Base-by-base conservation (phyloP, 2,113 vertebrate genomes). In the Chamaea fasciata region DNA sequence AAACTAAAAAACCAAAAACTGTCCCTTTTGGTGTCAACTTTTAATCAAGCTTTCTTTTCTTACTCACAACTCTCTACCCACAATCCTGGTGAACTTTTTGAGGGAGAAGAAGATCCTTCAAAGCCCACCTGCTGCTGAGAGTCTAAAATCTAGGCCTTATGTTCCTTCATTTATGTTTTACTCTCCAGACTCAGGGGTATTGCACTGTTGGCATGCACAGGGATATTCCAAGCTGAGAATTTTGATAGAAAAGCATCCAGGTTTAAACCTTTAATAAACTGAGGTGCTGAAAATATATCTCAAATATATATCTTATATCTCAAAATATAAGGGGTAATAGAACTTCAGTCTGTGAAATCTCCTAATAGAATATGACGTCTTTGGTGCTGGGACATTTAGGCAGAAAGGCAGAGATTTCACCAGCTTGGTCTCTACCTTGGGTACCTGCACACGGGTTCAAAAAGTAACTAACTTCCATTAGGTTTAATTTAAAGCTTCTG, bases 51-150 rank as follows among this genome's bases (percentile, higher is more conserved):
- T 59, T 33, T 46, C 27, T 47, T 80, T 56, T 53, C 12, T 63
- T 35, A 11, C 26, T 57, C 67, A 42, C 2, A 5, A 47, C 9
- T 71, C 9, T 22, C 7, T 83, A 35, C 8, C 7, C 2, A 1
- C 20, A 68, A 22, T 56, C 33, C 33, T 65, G 28, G 18, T 65
- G 33, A 62, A 67, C 11, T 31, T 82, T 69, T 11, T 16, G 3
- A 37, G 26, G 10, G 16, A 57, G 21, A 9, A 74, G 55, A 68
- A 57, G 30, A 57, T 27, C 12, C 10, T 37, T 68, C n/a, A 60
- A 59, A 77, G 4, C 9, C 5, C 2, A 14, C 6, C 28, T 68
- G 16, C 21, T 50, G 35, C 4, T 2, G 0, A 27, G 2, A 63
- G 7, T 49, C 17, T 52, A 52, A 74, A 78, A 78, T 74, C 33